phyloP scores from a whole-genome alignment of 2,888 invertebrate species.

The Andricus curvator region DNA sequence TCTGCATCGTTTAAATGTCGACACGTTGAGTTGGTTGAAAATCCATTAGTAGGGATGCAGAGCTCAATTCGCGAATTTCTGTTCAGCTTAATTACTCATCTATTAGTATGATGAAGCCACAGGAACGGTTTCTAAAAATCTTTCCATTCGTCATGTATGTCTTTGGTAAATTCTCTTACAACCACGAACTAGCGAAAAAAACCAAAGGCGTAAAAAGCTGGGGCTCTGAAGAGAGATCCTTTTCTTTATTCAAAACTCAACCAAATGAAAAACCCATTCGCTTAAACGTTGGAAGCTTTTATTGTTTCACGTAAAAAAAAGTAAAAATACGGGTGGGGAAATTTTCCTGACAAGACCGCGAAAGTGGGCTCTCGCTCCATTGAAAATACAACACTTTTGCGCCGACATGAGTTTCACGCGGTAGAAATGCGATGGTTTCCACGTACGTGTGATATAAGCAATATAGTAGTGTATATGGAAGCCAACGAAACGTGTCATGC shows the following conservation, averaged over 20 bases:
- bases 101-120: constrained; percentile 56
- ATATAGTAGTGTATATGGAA: constrained; percentile 5
- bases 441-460: constrained; percentile 17
- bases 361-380: constrained; percentile 27
- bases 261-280: constrained; percentile 68
- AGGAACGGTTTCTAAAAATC: constrained; percentile 54
- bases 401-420: not conserved
- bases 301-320: constrained; percentile 66
- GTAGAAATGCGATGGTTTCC: constrained; percentile 36
- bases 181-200: constrained; percentile 60
- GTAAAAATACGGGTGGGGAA: constrained; percentile 3
- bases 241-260: constrained; percentile 70
- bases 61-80: constrained; percentile 47
- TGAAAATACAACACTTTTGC: constrained; percentile 37
- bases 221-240: constrained; percentile 69
- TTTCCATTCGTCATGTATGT: constrained; percentile 63
- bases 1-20: constrained; percentile 1
- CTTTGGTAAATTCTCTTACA: constrained; percentile 63
- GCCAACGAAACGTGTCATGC: constrained; percentile 19
- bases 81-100: constrained; percentile 65
- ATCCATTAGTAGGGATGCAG: constrained; percentile 7
- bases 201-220: constrained; percentile 71
- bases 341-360: constrained; percentile 15
- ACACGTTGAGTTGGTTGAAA: not conserved
- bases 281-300: constrained; percentile 67